Evolutionary conservation across 1,140 invertebrate species (phyloP).

Genomic region (Procambarus clarkii): DNA sequence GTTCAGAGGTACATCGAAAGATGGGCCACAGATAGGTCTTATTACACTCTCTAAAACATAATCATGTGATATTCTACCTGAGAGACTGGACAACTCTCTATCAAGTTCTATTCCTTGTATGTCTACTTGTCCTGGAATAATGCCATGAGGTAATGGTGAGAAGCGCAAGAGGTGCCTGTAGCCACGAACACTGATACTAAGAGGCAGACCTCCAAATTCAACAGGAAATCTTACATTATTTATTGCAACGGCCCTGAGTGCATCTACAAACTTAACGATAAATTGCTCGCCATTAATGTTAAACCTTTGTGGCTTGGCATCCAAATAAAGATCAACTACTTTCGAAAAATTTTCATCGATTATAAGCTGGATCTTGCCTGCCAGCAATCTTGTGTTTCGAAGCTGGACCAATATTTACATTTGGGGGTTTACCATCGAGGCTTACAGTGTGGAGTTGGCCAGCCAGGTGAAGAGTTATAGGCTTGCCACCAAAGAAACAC

Average conservation of each 20-base stretch:
- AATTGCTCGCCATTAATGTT: conserved; percentile 85
- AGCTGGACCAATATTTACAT: conserved; percentile 78
- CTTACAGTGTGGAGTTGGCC: conserved; percentile 85
- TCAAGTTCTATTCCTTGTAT: conserved; percentile 21
- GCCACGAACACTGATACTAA: conserved; percentile 77
- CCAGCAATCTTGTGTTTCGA: conserved; percentile 85
- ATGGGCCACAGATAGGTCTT: background rate
- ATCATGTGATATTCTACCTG: background rate
- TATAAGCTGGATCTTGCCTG: conserved; percentile 88
- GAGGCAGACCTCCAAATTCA: conserved; percentile 94
- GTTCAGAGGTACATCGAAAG: conserved; percentile 73
- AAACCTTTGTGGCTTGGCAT: conserved; percentile 86
- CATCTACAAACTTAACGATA: conserved; percentile 87
- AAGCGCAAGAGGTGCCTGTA: conserved; percentile 89
- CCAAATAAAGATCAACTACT: conserved; percentile 87
- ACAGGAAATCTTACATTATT: conserved; percentile 78
- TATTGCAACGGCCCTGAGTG: no score
- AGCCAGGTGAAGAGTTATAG: conserved; percentile 88
- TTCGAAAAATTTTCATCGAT: conserved; percentile 83
- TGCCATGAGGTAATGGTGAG: conserved; percentile 85
- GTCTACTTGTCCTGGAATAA: conserved; percentile 76
- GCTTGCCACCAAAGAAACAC: conserved; percentile 93
- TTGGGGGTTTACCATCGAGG: conserved; percentile 90
- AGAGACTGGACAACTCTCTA: no score
- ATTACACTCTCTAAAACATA: background rate